A percentile compares a stretch with the other conserved stretches of the same genome.
phyloP scores from a whole-genome alignment of 2,888 invertebrate species.

The Volucella inflata region DNA sequence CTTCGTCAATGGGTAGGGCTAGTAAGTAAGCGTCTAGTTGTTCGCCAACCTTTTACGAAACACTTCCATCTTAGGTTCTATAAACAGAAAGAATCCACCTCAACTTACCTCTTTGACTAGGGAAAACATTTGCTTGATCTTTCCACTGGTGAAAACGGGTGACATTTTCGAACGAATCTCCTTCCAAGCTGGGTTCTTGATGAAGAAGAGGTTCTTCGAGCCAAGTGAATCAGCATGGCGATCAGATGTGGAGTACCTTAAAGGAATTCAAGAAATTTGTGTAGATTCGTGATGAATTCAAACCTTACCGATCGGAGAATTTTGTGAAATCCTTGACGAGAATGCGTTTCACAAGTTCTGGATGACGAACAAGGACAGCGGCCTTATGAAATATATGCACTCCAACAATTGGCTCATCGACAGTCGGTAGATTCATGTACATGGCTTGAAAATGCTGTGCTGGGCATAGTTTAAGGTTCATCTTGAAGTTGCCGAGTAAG shows the following conservation, averaged over 20 bases:
- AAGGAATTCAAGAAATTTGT: background rate
- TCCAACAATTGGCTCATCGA: slow-evolving; percentile 81
- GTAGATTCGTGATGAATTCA: background rate
- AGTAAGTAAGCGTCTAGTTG: slow-evolving; percentile 80
- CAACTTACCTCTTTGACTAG: slow-evolving; percentile 80
- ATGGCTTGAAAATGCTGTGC: slow-evolving; percentile 81
- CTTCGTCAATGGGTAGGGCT: slow-evolving; percentile 77
- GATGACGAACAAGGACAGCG: slow-evolving; percentile 83
- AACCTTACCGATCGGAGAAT: slow-evolving; percentile 82
- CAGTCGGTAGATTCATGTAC: slow-evolving; percentile 80
- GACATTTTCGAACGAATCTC: slow-evolving; percentile 83
- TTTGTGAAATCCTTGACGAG: slow-evolving; percentile 84
- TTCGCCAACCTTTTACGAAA: slow-evolving; percentile 78
- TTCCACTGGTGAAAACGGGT: slow-evolving; percentile 84
- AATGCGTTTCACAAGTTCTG: slow-evolving; percentile 83
- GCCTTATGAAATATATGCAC: slow-evolving; percentile 84
- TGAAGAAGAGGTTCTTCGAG: slow-evolving; percentile 83
- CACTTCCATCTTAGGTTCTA: background rate
- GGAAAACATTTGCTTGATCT: slow-evolving; percentile 82
- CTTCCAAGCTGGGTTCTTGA: slow-evolving; percentile 84
- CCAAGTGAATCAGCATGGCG: slow-evolving; percentile 83
- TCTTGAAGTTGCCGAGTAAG: slow-evolving; percentile 83
- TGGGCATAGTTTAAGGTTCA: slow-evolving; percentile 80
- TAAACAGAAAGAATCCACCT: background rate
- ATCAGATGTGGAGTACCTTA: slow-evolving; percentile 81